Evolutionary conservation across 2,797 vertebrate genomes (phyloP).

Genomic region (Pempheris klunzingeri): DNA sequence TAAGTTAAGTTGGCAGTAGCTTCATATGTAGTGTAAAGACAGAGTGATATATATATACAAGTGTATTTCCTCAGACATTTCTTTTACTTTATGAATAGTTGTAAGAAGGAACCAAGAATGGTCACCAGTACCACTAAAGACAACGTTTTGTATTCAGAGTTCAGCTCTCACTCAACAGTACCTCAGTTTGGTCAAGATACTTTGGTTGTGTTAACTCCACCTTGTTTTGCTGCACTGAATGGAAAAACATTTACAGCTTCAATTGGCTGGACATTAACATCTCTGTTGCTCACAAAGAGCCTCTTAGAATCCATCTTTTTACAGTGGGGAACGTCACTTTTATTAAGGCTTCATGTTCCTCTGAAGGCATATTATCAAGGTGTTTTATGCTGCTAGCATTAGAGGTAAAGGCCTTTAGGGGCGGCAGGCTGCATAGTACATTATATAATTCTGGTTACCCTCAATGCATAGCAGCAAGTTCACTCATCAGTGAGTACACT

Average conservation of each 20-base stretch:
- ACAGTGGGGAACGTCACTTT: slow-evolving; percentile 19
- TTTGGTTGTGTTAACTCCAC: slow-evolving; percentile 10
- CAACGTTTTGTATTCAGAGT: not conserved
- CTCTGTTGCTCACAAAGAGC: slow-evolving; percentile 29
- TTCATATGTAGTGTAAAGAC: no score
- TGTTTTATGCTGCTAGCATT: slow-evolving; percentile 33
- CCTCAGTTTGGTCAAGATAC: not conserved
- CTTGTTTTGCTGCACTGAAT: slow-evolving; percentile 17
- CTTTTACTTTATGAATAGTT: no score
- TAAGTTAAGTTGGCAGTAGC: no score
- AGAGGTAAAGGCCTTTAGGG: slow-evolving; percentile 38
- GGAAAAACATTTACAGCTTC: slow-evolving; percentile 18
- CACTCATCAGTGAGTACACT: slow-evolving; percentile 33
- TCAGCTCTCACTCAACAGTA: not conserved
- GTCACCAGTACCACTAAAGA: not conserved
- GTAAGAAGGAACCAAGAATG: no score
- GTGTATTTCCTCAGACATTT: no score
- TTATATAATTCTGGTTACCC: slow-evolving; percentile 47
- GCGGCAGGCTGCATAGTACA: not conserved
- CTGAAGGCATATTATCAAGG: slow-evolving; percentile 50
- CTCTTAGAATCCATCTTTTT: slow-evolving; percentile 34
- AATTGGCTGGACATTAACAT: slow-evolving; percentile 22
- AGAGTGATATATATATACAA: no score
- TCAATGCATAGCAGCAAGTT: slow-evolving; percentile 30
- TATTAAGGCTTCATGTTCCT: slow-evolving; percentile 45